These are phyloP conservation scores for Allacma fusca DNA, from an alignment of 2,888 invertebrate species.

Conservation along the genomic window DNA sequence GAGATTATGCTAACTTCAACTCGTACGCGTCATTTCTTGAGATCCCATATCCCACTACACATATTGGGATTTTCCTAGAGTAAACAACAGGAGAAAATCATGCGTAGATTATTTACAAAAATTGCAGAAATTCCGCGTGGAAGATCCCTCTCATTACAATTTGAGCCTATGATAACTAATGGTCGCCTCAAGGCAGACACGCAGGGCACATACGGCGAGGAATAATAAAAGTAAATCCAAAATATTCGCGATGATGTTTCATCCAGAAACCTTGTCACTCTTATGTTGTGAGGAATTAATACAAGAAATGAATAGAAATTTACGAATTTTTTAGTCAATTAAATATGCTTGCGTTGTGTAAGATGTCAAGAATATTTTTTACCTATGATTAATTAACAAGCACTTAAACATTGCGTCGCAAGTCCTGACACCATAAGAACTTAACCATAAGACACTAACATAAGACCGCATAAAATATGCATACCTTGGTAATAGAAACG, in stretches of 20 bases:
- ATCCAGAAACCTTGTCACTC: conserved; percentile 12
- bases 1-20: too few species aligned
- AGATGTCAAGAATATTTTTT: conserved; percentile 5
- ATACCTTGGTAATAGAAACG: not conserved
- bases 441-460: too few species aligned
- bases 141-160: not conserved
- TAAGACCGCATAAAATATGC: too few species aligned
- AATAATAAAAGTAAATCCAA: not conserved
- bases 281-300: not conserved
- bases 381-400: not conserved
- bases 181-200: not conserved
- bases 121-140: not conserved
- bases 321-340: conserved; percentile 15
- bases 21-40: too few species aligned
- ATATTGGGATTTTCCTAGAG: too few species aligned
- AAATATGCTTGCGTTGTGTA: not conserved
- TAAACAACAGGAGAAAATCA: too few species aligned
- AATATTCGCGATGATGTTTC: not conserved
- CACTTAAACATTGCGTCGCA: not conserved
- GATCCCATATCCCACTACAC: too few species aligned
- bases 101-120: not conserved
- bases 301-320: not conserved
- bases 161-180: not conserved
- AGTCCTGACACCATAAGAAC: not conserved
- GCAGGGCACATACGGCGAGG: not conserved